Evolutionary conservation across 1,140 invertebrate species (phyloP), one percentile per base, ranked within the genome.

Genomic region (Drosophila sp.): DNA sequence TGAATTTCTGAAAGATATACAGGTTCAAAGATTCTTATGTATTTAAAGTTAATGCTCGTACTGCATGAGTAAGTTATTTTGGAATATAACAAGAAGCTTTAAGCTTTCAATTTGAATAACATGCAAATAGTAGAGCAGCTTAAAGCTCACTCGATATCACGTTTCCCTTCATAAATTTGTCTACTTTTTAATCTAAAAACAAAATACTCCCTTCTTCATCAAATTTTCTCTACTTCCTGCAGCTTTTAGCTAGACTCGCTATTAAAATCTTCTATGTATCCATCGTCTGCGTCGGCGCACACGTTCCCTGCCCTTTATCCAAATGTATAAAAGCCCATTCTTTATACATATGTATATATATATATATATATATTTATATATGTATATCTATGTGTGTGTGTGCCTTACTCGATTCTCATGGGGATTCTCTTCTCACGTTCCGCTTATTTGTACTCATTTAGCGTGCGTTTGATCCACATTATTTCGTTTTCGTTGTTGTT

Each of bases 401-500:
- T 71, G 48, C 54, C 62, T 72, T 75, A 72, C 72, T 66, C 56
- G 62, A 72, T 76, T 72, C 73, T 76, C 69, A 72, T 72, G 72
- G 69, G 27, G n/a, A n/a, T n/a, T n/a, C 61, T 76, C 73, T 78
- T 78, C 61, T 59, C 66, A 63, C 80, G 62, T 76, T 76, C 54
- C 67, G 46, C 73, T 62, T 72, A 58, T 76, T 74, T 50, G 61
- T 79, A 65, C 64, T 84, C 69, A 67, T 51, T 74, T 59, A 71
- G 54, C 54, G 72, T 75, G 72, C 74, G 74, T 77, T 77, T 77
- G 70, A 66, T 67, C 65, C 78, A 74, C 62, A 86, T 86, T 86
- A 83, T 84, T 86, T 65, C 69, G 70, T 69, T 72, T 76, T 66
- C 59, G 56, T 71, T 78, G 69, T 53, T 56, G 46, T 59, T 71